Conservation (phyloP, 2,113 vertebrate genomes). For the Pelmatolapia mariae region DNA sequence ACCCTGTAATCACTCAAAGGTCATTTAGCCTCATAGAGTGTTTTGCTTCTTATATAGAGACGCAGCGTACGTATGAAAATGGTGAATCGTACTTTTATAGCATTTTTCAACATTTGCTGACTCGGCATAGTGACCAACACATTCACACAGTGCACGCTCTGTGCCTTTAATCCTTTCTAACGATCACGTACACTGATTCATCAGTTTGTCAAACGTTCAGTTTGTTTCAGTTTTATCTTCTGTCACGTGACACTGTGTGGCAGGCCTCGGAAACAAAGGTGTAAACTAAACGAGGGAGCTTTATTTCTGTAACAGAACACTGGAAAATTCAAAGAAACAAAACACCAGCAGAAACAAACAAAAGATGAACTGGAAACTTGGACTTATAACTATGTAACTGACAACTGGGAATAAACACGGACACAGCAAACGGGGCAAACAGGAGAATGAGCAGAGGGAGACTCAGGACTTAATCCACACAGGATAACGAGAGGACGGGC, state of each 20-base stretch:
- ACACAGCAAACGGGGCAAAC: not conserved
- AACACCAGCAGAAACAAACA: not conserved
- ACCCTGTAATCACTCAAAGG: not conserved
- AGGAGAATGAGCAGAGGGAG: not conserved
- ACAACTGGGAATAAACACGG: not conserved
- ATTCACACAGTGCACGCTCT: not conserved
- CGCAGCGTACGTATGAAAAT: rapidly evolving
- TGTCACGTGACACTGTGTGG: rapidly evolving
- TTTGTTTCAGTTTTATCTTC: not conserved
- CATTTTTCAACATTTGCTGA: not conserved
- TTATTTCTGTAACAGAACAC: not conserved
- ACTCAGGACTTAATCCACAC: not conserved
- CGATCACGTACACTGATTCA: not conserved
- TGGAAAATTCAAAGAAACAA: not conserved
- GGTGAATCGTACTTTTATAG: not conserved
- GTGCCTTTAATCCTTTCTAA: not conserved
- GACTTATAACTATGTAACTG: not conserved
- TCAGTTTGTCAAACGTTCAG: not conserved
- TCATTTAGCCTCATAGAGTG: rapidly evolving
- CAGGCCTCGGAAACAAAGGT: not conserved
- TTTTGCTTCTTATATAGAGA: not conserved
- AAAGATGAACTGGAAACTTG: not conserved
- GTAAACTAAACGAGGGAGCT: rapidly evolving
- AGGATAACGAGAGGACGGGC: not conserved
- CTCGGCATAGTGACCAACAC: not conserved